Conservation (phyloP, 2,113 vertebrate genomes). For the Rissa tridactyla region DNA sequence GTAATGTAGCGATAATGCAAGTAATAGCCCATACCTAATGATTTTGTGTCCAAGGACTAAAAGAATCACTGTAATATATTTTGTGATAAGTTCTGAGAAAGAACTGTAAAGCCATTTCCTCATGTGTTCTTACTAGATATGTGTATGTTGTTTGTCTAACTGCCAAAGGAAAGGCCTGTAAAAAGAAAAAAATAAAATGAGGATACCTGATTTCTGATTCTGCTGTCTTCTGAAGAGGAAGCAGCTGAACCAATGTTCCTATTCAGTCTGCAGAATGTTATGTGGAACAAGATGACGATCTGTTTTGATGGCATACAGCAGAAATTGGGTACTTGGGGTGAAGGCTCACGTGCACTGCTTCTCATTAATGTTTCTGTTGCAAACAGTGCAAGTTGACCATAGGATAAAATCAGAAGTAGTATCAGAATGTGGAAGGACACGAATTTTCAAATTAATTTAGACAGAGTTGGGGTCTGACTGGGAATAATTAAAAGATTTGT, state of each 20-base stretch:
- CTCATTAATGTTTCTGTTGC: background rate
- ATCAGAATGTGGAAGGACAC: background rate
- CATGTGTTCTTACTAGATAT: slow-evolving; percentile 28
- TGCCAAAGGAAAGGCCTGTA: background rate
- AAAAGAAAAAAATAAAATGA: background rate
- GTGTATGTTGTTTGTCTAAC: background rate
- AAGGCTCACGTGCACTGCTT: background rate
- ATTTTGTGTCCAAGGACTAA: slow-evolving; percentile 65
- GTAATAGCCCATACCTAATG: slow-evolving; percentile 72
- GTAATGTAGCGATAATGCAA: slow-evolving; percentile 71
- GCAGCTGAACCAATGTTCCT: background rate
- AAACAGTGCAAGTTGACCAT: background rate
- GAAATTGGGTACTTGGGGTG: background rate
- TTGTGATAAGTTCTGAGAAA: slow-evolving; percentile 58
- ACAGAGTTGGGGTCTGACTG: background rate
- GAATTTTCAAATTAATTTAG: background rate
- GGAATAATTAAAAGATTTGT: background rate
- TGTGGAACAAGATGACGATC: background rate
- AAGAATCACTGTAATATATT: slow-evolving; percentile 65
- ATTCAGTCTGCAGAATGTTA: background rate
- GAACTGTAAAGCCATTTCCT: slow-evolving; percentile 37
- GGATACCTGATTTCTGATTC: background rate
- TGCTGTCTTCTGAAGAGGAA: background rate
- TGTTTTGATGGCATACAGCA: background rate
- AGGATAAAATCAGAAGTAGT: background rate